Conservation (phyloP, 2,797 vertebrate species). For the Danio kyathit region DNA sequence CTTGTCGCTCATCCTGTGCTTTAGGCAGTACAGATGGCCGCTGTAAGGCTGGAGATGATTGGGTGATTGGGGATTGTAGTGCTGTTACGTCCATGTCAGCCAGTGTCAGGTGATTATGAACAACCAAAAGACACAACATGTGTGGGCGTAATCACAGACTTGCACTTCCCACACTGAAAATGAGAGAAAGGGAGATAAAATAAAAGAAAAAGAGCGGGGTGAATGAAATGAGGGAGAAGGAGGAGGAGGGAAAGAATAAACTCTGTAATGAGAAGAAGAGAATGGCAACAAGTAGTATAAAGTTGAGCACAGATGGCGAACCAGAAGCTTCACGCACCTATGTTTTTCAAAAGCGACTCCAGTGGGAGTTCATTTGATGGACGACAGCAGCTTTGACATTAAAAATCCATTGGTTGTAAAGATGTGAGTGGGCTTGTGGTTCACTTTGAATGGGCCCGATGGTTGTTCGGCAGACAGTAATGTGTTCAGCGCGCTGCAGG, state of each 20-base stretch:
- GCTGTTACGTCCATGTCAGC: constrained; percentile 2
- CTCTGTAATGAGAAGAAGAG: background rate
- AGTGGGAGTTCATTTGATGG: background rate
- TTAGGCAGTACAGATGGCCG: background rate
- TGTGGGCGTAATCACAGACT: constrained; percentile 37
- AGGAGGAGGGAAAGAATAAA: background rate
- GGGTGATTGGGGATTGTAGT: constrained; percentile 6
- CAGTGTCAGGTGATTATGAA: constrained; percentile 27
- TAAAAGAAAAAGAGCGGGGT: background rate
- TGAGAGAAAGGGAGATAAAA: constrained; percentile 13
- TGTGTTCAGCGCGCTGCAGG: constrained; percentile 34
- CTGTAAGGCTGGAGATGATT: background rate
- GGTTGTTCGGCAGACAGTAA: constrained; percentile 20
- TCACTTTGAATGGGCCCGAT: background rate
- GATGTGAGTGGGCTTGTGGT: background rate
- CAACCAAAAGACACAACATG: constrained; percentile 20
- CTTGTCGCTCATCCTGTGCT: constrained; percentile 4
- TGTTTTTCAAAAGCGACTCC: background rate
- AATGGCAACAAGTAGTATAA: constrained; percentile 25
- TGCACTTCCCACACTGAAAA: constrained; percentile 15
- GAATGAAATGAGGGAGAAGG: background rate
- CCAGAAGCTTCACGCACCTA: background rate
- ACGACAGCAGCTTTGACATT: background rate
- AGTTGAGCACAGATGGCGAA: constrained; percentile 23
- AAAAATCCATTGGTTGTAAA: constrained; percentile 9